Evolutionary conservation across 2,888 invertebrate species (phyloP), one percentile per base, ranked within the genome.

Genomic region (Mythimna vitellina): DNA sequence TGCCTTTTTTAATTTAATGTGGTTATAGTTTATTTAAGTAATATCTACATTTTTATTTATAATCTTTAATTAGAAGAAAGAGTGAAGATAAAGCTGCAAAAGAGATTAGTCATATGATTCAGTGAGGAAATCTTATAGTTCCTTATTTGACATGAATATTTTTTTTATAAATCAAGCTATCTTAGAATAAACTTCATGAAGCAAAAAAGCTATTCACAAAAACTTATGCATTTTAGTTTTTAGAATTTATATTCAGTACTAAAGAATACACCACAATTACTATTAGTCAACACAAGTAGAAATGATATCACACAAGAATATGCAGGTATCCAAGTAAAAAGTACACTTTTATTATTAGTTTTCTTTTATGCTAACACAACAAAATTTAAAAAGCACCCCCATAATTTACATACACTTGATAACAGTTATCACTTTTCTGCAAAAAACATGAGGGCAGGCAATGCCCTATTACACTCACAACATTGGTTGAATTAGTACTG

Each of bases 371-470:
- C 51, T 72, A 73, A 78, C 25, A 78, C 70, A 62, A 75, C 22
- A 1, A 67, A 64, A 70, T 65, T 79, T 82, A 42, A 90, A 89
- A 92, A 90, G 88, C 53, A 81, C 95, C 96, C 94, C 89, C 85
- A 95, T 96, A 89, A 91, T 95, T 95, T 92, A 91, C 93, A 93
- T 91, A 88, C 46, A 79, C 20, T 89, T 91, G 90, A 89, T 91
- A 91, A 86, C 80, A 68, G 76, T 73, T 90, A 90, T 90, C 89
- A 83, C 78, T 74, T 63, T 73, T 76, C 76, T 79, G 86, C 83
- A 81, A 89, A 78, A 73, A 89, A 67, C 66, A 95, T 94, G 86
- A 89, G 95, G 95, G 95, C 88, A 76, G 67, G 49, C 78, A 70
- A 72, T 71, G 75, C 78, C 73, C 73, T 89, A 91, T 82, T 91